Conservation (phyloP, 2,797 vertebrate genomes). For the Micropoecilia bifurca region DNA sequence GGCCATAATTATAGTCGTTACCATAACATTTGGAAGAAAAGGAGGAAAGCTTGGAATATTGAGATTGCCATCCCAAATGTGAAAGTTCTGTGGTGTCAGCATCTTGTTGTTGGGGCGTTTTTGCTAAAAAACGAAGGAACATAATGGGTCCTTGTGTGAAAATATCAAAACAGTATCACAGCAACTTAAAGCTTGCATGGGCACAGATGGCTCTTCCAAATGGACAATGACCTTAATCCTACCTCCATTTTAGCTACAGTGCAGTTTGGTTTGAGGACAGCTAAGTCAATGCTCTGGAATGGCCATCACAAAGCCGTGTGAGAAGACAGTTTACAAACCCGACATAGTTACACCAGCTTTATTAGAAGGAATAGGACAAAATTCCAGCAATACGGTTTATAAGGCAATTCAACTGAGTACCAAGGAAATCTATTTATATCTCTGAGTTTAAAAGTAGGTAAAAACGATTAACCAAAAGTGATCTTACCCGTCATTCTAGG, state of each 20-base stretch:
- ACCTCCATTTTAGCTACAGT: not conserved
- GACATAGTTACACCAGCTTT: not conserved
- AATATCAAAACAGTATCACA: not conserved
- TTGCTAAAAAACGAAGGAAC: not conserved
- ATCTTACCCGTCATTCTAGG: not conserved
- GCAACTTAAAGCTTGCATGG: not conserved
- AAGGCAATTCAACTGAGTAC: not conserved
- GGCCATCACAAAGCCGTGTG: not conserved
- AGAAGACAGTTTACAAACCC: not conserved
- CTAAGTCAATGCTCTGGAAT: not conserved
- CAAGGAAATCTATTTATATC: not conserved
- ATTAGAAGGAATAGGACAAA: not conserved
- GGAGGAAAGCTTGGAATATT: not conserved
- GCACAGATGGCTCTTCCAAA: not conserved
- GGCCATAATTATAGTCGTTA: not conserved
- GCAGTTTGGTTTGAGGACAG: not conserved
- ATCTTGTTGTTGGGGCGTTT: not conserved
- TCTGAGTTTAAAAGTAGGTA: not conserved
- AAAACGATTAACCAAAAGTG: not conserved
- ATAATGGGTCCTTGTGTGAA: not conserved
- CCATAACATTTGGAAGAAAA: not conserved
- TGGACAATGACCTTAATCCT: not conserved
- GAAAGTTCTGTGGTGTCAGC: not conserved
- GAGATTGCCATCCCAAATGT: not conserved
- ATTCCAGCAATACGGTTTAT: not conserved